Conservation (phyloP, 2,888 invertebrate species). For the Diachrysia chrysitis region DNA sequence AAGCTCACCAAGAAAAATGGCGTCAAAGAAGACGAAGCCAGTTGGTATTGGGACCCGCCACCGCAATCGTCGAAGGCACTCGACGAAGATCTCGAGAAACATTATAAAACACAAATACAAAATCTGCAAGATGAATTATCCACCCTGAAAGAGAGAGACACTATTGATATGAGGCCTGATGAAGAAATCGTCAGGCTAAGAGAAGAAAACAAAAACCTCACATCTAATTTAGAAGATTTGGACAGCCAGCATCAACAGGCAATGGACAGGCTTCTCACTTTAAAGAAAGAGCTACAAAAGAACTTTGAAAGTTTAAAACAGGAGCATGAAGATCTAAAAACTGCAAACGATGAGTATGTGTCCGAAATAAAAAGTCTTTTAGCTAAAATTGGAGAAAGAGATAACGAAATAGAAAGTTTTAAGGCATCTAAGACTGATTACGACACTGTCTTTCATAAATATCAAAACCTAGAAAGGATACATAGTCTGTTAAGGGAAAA, state of each 20-base stretch:
- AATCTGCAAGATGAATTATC: conserved; percentile 80
- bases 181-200: conserved; percentile 86
- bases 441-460: conserved; percentile 83
- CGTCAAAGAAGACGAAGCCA: conserved; percentile 83
- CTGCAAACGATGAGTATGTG: conserved; percentile 82
- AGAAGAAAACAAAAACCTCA: conserved; percentile 89
- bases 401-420: conserved; percentile 76
- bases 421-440: conserved; percentile 72
- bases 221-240: conserved; percentile 91
- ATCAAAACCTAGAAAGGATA: conserved; percentile 84
- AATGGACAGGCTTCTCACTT: conserved; percentile 88
- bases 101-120: conserved; percentile 78
- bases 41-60: conserved; percentile 89
- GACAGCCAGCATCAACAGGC: conserved; percentile 93
- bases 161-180: conserved; percentile 68
- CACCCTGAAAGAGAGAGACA: conserved; percentile 76
- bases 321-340: conserved; percentile 84
- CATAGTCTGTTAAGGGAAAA: conserved; percentile 82
- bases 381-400: conserved; percentile 81
- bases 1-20: conserved; percentile 82
- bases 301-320: conserved; percentile 86
- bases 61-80: conserved; percentile 64
- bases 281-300: conserved; percentile 88
- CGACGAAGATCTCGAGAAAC: conserved; percentile 67
- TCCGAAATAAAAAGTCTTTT: conserved; percentile 81